Evolutionary conservation across 1,140 invertebrate genomes (phyloP).

Genomic region (Venustaconcha ellipsiformis): DNA sequence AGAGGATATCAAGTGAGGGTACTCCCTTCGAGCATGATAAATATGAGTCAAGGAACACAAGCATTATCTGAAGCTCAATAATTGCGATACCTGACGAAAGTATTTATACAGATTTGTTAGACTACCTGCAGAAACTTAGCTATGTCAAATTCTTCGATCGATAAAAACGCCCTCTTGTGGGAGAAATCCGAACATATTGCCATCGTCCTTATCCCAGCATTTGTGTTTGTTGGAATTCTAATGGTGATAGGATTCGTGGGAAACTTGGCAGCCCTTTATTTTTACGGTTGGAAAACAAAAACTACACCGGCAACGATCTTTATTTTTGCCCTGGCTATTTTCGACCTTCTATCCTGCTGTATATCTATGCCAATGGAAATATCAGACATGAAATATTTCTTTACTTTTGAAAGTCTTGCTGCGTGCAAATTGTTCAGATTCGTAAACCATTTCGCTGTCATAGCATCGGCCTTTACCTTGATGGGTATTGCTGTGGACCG

Average conservation of each 20-base stretch:
- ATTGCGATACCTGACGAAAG: neutral
- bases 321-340: constrained; percentile 37
- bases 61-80: too few species aligned
- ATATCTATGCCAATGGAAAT: constrained; percentile 54
- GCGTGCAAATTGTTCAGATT: constrained; percentile 46
- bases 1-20: too few species aligned
- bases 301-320: constrained; percentile 43
- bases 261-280: constrained; percentile 47
- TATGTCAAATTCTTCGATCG: neutral
- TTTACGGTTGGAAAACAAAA: constrained; percentile 46
- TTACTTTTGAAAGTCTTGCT: constrained; percentile 35
- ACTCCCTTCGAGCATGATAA: too few species aligned
- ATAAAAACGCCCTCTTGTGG: constrained; percentile 15
- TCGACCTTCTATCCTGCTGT: constrained; percentile 50
- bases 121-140: neutral
- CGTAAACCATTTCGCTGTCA: constrained; percentile 50
- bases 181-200: constrained; percentile 42
- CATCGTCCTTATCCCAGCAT: constrained; percentile 35
- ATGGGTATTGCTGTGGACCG: constrained; percentile 49
- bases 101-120: neutral
- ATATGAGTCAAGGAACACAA: too few species aligned
- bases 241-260: constrained; percentile 47
- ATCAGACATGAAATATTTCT: constrained; percentile 38
- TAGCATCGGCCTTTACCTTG: constrained; percentile 40
- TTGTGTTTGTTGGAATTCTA: constrained; percentile 35